phyloP scores from a whole-genome alignment of 2,888 invertebrate species.

The Agriopis leucophaearia region DNA sequence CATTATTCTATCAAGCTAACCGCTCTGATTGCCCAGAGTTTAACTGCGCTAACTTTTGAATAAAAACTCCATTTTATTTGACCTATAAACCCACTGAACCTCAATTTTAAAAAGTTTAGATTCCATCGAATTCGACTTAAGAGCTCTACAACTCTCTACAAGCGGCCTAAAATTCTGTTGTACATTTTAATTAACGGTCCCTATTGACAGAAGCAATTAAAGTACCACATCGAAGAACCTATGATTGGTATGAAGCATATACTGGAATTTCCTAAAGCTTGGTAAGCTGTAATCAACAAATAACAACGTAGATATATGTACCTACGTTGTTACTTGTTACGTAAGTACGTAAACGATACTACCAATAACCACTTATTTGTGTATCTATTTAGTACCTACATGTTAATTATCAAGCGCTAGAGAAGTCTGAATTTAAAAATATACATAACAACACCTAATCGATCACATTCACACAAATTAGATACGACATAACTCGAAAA shows the following conservation, averaged over 20 bases:
- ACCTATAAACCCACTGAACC: conserved; percentile 22
- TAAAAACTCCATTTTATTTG: conserved; percentile 17
- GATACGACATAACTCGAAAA: too few relatives aligned
- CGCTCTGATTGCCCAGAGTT: conserved; percentile 20
- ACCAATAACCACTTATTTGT: too few relatives aligned
- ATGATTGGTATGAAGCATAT: too few relatives aligned
- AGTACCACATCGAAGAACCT: too few relatives aligned
- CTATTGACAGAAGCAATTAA: neutral
- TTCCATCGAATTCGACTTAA: conserved; percentile 11
- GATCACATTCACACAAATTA: too few relatives aligned
- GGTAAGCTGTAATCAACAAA: neutral
- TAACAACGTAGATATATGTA: neutral
- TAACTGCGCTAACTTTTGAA: conserved; percentile 26
- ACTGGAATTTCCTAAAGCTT: too few relatives aligned
- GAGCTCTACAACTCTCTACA: neutral
- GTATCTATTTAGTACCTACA: neutral
- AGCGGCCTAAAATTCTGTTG: neutral
- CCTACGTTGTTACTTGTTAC: neutral
- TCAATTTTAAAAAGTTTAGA: conserved; percentile 15
- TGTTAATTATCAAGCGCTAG: neutral
- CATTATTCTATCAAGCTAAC: conserved; percentile 8
- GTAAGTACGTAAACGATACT: neutral
- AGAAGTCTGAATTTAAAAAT: neutral
- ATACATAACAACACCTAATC: too few relatives aligned
- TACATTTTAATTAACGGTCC: neutral